Evolutionary conservation across 2,113 vertebrate species (phyloP).

Genomic region (Microcebus lehilahytsara): DNA sequence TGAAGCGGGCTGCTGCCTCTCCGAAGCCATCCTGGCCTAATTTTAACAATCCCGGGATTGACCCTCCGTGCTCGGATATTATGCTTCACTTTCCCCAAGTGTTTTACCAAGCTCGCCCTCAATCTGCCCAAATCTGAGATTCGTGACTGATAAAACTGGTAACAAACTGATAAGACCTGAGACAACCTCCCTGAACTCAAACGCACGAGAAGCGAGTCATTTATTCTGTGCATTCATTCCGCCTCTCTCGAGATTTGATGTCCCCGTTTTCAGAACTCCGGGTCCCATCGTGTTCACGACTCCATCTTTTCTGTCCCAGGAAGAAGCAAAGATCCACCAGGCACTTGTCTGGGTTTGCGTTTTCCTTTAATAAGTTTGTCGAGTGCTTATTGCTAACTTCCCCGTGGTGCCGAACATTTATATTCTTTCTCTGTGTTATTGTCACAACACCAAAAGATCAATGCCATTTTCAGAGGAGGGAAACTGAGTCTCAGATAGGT

Average conservation of each 20-base stretch:
- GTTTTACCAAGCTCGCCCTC: conserved; percentile 73
- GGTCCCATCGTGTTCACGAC: conserved; percentile 69
- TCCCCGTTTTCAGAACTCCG: conserved; percentile 70
- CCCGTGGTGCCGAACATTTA: neutral
- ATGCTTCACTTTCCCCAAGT: conserved; percentile 54
- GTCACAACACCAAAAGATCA: neutral
- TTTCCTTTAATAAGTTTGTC: neutral
- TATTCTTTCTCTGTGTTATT: neutral
- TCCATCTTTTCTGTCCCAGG: conserved; percentile 69
- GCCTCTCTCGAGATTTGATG: neutral
- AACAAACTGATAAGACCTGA: conserved; percentile 7
- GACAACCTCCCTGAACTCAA: conserved; percentile 71
- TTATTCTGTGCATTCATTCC: conserved; percentile 39
- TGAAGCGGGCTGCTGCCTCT: conserved; percentile 53
- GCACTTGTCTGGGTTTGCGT: conserved; percentile 44
- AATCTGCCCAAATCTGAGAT: conserved; percentile 66
- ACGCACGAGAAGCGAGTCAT: conserved; percentile 60
- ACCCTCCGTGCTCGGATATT: conserved; percentile 73
- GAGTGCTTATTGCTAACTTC: neutral
- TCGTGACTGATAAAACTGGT: neutral
- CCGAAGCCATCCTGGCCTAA: conserved; percentile 56
- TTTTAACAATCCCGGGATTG: conserved; percentile 68
- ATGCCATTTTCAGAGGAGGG: neutral
- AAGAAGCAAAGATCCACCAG: conserved; percentile 48
- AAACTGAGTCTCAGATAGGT: neutral